A percentile compares a stretch with the other conserved stretches of the same genome.
phyloP scores from a whole-genome alignment of 2,797 vertebrate genomes.

The Babyrousa celebensis region DNA sequence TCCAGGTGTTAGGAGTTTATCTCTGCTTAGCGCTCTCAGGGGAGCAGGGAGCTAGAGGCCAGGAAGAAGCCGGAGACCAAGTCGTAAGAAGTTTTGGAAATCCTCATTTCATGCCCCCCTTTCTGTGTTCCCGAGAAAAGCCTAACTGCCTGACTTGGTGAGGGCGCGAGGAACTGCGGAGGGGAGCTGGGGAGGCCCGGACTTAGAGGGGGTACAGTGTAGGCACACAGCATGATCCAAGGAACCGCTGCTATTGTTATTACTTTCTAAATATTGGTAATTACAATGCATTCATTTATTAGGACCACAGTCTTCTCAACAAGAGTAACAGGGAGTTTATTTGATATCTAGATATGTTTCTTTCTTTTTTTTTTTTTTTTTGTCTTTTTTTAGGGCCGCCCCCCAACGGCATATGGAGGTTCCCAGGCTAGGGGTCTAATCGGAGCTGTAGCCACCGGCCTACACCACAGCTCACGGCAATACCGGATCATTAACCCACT shows the following conservation, averaged over 20 bases:
- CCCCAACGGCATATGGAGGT: too few species aligned
- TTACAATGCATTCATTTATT: constrained; percentile 13
- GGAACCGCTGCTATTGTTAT: neutral
- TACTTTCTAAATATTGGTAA: neutral
- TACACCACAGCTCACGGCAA: too few species aligned
- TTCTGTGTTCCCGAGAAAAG: constrained; percentile 44
- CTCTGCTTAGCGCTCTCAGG: neutral
- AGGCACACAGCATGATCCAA: neutral
- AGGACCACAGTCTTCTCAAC: neutral
- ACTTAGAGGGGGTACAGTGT: neutral
- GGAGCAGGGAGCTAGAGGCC: neutral
- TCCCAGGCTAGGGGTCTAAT: too few species aligned
- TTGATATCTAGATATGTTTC: neutral
- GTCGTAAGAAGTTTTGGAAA: constrained; percentile 50
- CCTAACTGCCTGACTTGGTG: constrained; percentile 26
- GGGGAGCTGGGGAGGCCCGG: neutral
- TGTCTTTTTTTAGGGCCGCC: too few species aligned
- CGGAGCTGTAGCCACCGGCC: too few species aligned
- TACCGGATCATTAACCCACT: too few species aligned
- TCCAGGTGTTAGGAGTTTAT: constrained; percentile 29
- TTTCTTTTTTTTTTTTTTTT: neutral
- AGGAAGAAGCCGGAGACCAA: neutral
- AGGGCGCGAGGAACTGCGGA: neutral
- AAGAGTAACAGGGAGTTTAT: constrained; percentile 38
- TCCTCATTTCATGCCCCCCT: neutral